These are phyloP conservation scores for Stichodactyla mertensii DNA, from an alignment of 64 coral and sea anemone species.

Conservation along the genomic window DNA sequence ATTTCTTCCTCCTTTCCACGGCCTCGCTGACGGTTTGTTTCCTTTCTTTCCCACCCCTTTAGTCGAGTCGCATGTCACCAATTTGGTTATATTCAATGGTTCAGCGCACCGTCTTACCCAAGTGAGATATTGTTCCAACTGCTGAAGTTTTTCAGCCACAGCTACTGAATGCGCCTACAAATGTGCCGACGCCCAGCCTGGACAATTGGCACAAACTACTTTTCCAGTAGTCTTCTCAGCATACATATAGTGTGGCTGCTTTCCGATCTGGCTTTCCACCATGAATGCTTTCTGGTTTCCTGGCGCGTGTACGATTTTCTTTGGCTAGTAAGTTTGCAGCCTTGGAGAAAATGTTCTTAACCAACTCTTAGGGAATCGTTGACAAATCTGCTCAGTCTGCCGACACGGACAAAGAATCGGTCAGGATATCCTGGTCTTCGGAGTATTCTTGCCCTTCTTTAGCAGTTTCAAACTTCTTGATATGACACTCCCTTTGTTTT, in stretches of 20 bases:
- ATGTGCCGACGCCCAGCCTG: slow-evolving; percentile 33
- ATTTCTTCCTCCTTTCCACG: not conserved
- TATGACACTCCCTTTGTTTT: not conserved
- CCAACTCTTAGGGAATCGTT: slow-evolving; percentile 4
- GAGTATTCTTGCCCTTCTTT: too few relatives aligned
- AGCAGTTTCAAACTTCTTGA: too few relatives aligned
- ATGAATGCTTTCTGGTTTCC: slow-evolving; percentile 6
- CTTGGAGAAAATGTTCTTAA: slow-evolving; percentile 26
- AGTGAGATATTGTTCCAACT: slow-evolving; percentile 9
- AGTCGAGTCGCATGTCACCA: slow-evolving; percentile 34
- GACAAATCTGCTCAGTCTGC: not conserved
- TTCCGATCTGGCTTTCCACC: not conserved
- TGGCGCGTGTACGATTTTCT: slow-evolving; percentile 23
- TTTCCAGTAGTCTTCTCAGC: slow-evolving; percentile 32
- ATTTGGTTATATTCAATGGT: slow-evolving; percentile 10
- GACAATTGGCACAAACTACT: slow-evolving; percentile 32
- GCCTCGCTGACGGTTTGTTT: slow-evolving; percentile 20
- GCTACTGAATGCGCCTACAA: slow-evolving; percentile 34
- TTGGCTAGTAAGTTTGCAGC: slow-evolving; percentile 16
- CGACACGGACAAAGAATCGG: not conserved
- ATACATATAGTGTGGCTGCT: slow-evolving; percentile 31
- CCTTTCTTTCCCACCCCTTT: slow-evolving; percentile 51
- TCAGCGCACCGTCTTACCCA: not conserved
- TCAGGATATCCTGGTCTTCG: not conserved
- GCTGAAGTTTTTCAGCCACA: slow-evolving; percentile 12